Conservation (phyloP, 2,113 vertebrate genomes). For the Ophiodon elongatus region DNA sequence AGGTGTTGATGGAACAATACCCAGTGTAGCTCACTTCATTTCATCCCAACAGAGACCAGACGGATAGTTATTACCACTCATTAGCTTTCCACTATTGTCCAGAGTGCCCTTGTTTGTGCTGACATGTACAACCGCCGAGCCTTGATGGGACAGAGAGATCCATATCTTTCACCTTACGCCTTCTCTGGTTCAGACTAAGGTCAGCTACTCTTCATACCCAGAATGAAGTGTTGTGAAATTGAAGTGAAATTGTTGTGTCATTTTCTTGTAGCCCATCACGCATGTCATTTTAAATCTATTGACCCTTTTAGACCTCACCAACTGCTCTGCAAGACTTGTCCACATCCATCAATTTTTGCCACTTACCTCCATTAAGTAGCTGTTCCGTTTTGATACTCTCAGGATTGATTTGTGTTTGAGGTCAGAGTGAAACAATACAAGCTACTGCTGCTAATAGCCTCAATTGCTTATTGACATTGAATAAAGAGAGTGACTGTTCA, state of each 20-base stretch:
- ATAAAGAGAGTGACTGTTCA: not conserved
- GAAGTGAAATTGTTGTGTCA: not conserved
- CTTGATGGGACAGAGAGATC: not conserved
- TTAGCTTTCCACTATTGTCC: not conserved
- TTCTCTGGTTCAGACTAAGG: not conserved
- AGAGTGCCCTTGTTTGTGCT: not conserved
- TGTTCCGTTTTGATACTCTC: not conserved
- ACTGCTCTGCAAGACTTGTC: not conserved
- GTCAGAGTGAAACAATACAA: conserved; percentile 9
- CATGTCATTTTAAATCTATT: not conserved
- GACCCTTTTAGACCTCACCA: not conserved
- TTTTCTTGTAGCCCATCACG: not conserved
- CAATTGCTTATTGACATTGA: not conserved
- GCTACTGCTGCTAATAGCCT: not conserved
- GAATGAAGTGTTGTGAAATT: not conserved
- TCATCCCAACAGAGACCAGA: not conserved
- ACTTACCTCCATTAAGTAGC: not conserved
- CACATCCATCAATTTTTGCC: not conserved
- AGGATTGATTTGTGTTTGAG: conserved; percentile 2
- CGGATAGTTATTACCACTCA: not conserved
- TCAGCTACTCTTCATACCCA: not conserved
- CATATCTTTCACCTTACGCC: not conserved
- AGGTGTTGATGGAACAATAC: conserved; percentile 13
- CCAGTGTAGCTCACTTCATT: not conserved
- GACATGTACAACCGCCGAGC: not conserved